Evolutionary conservation across 1,140 invertebrate species (phyloP), one percentile per base, ranked within the genome.

Genomic region (Cecropterus lyciades): DNA sequence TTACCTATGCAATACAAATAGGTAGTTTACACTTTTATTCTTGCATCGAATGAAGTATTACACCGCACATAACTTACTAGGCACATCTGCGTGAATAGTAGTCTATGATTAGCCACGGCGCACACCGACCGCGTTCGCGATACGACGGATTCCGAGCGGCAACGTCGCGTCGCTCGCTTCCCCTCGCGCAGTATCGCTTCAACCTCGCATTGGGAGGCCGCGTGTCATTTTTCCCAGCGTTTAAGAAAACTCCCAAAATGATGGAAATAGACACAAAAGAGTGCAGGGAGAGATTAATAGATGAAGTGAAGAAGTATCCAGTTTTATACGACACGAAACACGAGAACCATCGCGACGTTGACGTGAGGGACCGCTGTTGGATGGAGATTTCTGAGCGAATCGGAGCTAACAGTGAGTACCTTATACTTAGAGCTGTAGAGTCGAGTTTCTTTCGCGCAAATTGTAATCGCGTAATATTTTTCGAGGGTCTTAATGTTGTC

Each of bases 251-350:
- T 30, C 40, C 51, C 49, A 69, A 52, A 3, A 77, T 82, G 76
- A 76, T 62, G 57, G 57, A 62, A 63, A 30, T 63, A 42, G 48
- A 72, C 45, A 69, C 80, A 10, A 72, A 77, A 14, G 77, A 82
- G 43, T 87, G 80, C 37, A 63, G 87, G 6, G 89, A 89, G 46
- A 76, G 73, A 45, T 64, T 91, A 9, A 91, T 91, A 27, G 87
- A 89, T 60, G 86, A 91, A 64, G 86, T 91, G 64, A 89, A 87
- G 65, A 85, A 85, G 53, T 89, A 87, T 49, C 89, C 89, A 5
- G 84, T 71, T 56, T 59, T 91, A 20, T 91, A 90, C 75, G 85
- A 91, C 76, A 89, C 87, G 43, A 71, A 79, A 24, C 82, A 91
- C 69, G 89, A 91, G 59, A 80, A 85, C 57, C 87, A 89, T 51